A percentile compares a stretch with the other conserved stretches of the same genome.
Evolutionary conservation across 2,797 vertebrate species (phyloP).

Genomic region (Thamnophis elegans): DNA sequence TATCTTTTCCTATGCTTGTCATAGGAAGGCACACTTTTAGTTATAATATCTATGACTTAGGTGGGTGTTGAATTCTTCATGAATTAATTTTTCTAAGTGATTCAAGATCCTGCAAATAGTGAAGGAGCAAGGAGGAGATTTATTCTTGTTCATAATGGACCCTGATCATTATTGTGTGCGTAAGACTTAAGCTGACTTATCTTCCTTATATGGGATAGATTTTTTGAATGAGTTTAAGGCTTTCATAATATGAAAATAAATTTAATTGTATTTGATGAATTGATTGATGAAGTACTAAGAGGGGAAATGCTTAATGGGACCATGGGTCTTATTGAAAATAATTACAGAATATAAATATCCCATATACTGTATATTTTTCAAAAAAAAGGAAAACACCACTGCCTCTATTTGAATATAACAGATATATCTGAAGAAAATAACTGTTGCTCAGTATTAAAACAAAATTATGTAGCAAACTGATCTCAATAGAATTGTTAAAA

Average conservation of each 20-base stretch:
- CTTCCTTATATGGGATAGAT: not conserved
- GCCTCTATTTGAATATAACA: not conserved
- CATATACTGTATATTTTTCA: not conserved
- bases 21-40: not conserved
- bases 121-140: not conserved
- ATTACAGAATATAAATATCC: not conserved
- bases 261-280: not conserved
- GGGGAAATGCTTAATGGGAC: not conserved
- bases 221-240: not conserved
- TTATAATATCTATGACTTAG: not conserved
- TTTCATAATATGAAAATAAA: not conserved
- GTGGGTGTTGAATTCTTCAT: rapidly evolving
- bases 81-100: not conserved
- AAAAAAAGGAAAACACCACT: not conserved
- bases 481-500: not conserved
- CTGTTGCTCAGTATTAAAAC: not conserved
- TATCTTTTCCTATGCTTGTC: rapidly evolving
- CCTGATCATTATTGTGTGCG: not conserved
- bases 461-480: not conserved
- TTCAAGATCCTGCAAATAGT: not conserved
- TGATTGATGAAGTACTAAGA: not conserved
- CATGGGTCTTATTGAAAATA: not conserved
- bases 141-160: not conserved
- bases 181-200: not conserved
- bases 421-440: not conserved